Conservation (phyloP, 2,888 invertebrate species). For the Rhagonycha lutea region DNA sequence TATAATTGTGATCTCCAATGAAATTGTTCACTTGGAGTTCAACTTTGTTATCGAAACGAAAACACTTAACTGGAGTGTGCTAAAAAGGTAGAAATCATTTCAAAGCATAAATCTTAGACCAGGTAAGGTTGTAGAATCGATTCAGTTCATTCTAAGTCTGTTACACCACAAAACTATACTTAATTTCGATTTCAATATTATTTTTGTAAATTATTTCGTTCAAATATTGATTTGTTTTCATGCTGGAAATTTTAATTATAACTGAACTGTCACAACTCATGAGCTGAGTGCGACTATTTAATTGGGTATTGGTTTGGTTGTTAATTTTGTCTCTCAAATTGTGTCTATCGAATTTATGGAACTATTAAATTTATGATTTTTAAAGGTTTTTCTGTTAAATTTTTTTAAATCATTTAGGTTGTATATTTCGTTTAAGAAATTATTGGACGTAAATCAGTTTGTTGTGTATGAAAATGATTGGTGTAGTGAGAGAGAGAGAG, state of each 20-base stretch:
- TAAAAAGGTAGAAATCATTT: not conserved
- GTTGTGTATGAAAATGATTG: no score
- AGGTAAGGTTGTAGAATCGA: not conserved
- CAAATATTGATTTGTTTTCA: not conserved
- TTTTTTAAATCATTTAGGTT: no score
- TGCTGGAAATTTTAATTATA: not conserved
- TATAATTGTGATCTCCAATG: not conserved
- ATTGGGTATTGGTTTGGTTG: not conserved
- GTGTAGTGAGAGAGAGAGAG: no score
- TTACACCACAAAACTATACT: not conserved
- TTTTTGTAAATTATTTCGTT: not conserved
- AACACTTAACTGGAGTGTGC: not conserved
- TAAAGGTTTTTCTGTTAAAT: not conserved
- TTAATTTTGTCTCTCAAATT: not conserved
- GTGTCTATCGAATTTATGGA: not conserved
- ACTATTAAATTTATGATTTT: not conserved
- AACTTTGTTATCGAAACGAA: not conserved
- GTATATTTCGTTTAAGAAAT: no score
- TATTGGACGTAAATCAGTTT: no score
- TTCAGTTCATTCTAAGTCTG: not conserved
- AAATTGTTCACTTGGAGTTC: not conserved
- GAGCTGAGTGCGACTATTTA: not conserved
- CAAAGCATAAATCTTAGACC: not conserved
- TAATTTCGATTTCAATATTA: not conserved
- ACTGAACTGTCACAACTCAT: not conserved